These are phyloP conservation scores for Rhodophaea formosa DNA, from an alignment of 2,888 invertebrate genomes.

Conservation along the genomic window DNA sequence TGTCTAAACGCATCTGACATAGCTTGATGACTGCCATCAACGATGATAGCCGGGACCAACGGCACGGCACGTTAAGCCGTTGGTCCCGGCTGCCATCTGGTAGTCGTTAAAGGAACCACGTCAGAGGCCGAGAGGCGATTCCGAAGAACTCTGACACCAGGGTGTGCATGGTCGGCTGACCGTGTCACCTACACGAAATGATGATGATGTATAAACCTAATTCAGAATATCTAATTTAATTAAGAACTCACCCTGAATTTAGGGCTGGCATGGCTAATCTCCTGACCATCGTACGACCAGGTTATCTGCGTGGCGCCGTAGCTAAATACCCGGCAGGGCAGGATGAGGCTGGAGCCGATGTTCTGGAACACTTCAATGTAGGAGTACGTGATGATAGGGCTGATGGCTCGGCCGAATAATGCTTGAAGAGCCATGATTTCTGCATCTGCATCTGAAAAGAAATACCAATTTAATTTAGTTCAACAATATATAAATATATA, in stretches of 20 bases:
- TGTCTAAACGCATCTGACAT: too few relatives aligned
- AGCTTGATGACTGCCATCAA: too few relatives aligned
- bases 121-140: too few relatives aligned
- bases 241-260: constrained; percentile 66
- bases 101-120: too few relatives aligned
- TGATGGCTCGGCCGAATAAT: constrained; percentile 58
- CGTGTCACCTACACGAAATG: too few relatives aligned
- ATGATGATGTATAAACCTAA: too few relatives aligned
- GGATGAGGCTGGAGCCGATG: constrained; percentile 81
- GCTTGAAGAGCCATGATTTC: constrained; percentile 60
- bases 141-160: too few relatives aligned
- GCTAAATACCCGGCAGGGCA: constrained; percentile 87
- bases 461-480: neutral
- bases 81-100: too few relatives aligned
- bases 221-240: too few relatives aligned
- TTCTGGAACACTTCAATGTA: constrained; percentile 78
- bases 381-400: constrained; percentile 77
- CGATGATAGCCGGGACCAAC: too few relatives aligned
- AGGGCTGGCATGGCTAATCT: constrained; percentile 73
- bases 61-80: too few relatives aligned
- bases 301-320: constrained; percentile 82
- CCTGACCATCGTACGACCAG: constrained; percentile 84
- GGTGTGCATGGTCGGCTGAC: too few relatives aligned
- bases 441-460: constrained; percentile 40
- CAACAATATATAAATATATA: neutral